Percentiles rank a stretch among this genome's conserved stretches.
Evolutionary conservation across 2,888 invertebrate species (phyloP).

Genomic region (Tholera decimalis): DNA sequence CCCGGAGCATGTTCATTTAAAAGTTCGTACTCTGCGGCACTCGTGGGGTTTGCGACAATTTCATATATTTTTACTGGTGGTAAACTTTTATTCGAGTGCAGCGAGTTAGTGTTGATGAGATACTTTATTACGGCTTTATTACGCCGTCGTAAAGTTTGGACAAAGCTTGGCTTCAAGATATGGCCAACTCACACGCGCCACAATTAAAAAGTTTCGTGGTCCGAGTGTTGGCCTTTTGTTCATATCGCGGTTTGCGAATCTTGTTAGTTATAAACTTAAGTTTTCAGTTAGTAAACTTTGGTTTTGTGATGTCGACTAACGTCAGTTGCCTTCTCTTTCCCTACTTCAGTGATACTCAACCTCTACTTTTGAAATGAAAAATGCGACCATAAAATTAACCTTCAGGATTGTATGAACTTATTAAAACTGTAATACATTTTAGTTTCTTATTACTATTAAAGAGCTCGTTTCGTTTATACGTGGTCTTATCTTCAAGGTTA

Average conservation of each 20-base stretch:
- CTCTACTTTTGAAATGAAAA: not conserved
- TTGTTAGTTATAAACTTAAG: slow-evolving; percentile 16
- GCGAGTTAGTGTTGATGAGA: slow-evolving; percentile 74
- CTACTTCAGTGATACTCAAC: not conserved
- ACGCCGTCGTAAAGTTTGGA: slow-evolving; percentile 59
- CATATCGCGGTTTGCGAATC: slow-evolving; percentile 4
- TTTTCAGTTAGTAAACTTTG: slow-evolving; percentile 15
- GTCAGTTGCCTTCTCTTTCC: not conserved
- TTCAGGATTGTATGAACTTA: not conserved
- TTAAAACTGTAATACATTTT: not conserved
- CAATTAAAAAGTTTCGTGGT: slow-evolving; percentile 39
- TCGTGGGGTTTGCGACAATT: slow-evolving; percentile 48
- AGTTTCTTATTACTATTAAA: not conserved
- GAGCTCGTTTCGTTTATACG: not conserved
- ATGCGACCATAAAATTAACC: not conserved
- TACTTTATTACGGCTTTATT: slow-evolving; percentile 71
- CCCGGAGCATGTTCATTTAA: slow-evolving; percentile 26
- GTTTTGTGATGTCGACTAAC: not conserved
- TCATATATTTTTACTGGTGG: slow-evolving; percentile 73
- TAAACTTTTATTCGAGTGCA: slow-evolving; percentile 79
- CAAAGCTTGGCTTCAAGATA: slow-evolving; percentile 39
- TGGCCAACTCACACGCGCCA: slow-evolving; percentile 34
- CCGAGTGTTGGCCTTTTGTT: slow-evolving; percentile 17
- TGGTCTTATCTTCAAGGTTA: too few relatives aligned
- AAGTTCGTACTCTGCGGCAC: slow-evolving; percentile 45